Percentiles rank a stretch among this genome's conserved stretches.
Conservation (phyloP, 2,797 vertebrate genomes). For the Uromys caudimaculatus region DNA sequence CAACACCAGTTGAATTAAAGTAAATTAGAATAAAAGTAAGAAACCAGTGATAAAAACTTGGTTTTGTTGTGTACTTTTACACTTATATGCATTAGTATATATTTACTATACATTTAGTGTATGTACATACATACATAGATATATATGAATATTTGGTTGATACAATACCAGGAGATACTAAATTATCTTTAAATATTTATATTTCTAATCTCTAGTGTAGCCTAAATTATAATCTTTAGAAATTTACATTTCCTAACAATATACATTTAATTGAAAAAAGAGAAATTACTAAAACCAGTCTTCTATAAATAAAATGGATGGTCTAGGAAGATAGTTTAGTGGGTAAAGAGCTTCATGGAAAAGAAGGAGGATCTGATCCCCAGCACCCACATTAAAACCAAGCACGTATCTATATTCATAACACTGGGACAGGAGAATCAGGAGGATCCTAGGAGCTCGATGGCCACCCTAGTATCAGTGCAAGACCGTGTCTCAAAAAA, state of each 20-base stretch:
- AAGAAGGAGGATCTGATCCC: neutral
- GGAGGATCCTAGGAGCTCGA: neutral
- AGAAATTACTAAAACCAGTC: too few species aligned
- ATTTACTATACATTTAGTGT: too few species aligned
- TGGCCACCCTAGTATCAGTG: neutral
- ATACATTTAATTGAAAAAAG: too few species aligned
- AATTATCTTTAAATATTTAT: too few species aligned
- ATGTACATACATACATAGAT: too few species aligned
- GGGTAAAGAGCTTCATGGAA: neutral
- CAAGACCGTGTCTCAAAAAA: neutral
- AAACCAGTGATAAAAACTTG: neutral
- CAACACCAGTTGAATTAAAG: neutral
- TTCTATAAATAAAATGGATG: neutral
- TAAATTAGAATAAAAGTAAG: neutral
- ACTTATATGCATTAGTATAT: neutral
- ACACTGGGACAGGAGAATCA: neutral
- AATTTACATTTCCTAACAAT: too few species aligned
- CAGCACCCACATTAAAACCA: neutral
- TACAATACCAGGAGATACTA: too few species aligned
- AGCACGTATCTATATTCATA: neutral
- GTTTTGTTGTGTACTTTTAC: neutral
- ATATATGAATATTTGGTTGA: too few species aligned
- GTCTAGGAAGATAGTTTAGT: neutral
- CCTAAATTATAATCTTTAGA: too few species aligned
- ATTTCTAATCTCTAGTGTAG: too few species aligned